Conservation (phyloP, 2,113 vertebrate genomes). For the Nycticryphes semicollaris region DNA sequence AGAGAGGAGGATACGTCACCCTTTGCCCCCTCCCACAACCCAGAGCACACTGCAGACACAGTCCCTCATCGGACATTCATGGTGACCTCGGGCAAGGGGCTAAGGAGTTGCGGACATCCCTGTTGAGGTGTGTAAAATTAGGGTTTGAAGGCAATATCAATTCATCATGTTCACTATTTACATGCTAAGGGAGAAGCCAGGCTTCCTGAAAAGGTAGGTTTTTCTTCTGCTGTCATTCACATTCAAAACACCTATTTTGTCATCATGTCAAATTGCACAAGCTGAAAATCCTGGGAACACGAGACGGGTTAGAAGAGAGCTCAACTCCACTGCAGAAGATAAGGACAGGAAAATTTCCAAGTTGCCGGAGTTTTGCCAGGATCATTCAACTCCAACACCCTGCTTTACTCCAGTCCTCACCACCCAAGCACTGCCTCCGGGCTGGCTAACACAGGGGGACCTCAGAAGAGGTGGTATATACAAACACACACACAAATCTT, state of each 20-base stretch:
- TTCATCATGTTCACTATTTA: neutral
- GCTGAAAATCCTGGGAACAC: neutral
- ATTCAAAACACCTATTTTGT: neutral
- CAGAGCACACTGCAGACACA: neutral
- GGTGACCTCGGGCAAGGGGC: neutral
- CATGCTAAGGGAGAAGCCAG: neutral
- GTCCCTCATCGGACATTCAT: neutral
- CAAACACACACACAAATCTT: neutral
- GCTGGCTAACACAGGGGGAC: neutral
- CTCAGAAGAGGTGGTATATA: accelerated
- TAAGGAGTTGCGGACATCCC: neutral
- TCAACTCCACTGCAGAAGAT: neutral
- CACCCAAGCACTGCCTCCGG: neutral
- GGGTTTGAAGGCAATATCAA: neutral
- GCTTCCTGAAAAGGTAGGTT: neutral
- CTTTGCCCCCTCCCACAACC: neutral
- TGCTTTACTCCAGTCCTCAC: neutral
- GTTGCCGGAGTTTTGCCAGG: neutral
- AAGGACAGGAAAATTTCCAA: neutral
- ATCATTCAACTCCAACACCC: neutral
- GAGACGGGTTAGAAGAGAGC: neutral
- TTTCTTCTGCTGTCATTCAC: neutral
- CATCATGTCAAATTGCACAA: neutral
- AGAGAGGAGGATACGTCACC: accelerated
- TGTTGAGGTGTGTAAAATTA: accelerated